Conservation (phyloP, 2,797 vertebrate genomes). For the Dipus sagitta region DNA sequence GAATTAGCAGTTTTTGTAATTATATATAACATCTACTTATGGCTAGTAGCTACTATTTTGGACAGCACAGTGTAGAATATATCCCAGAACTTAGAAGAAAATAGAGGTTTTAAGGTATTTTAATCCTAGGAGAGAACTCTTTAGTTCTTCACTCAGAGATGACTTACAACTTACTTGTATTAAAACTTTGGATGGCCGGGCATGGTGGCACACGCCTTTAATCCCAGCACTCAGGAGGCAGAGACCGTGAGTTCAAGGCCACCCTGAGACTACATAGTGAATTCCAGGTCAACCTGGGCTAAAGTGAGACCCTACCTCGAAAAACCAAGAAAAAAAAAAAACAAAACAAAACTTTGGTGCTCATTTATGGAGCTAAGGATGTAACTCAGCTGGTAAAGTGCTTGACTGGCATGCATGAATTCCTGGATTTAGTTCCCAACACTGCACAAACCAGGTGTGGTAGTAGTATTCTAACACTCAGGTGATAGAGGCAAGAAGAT, state of each 20-base stretch:
- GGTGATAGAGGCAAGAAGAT: neutral
- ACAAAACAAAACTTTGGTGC: conserved; percentile 32
- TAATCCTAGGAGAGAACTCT: neutral
- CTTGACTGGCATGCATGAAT: neutral
- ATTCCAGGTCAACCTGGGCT: too few species aligned
- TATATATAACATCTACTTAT: neutral
- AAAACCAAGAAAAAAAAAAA: too few species aligned
- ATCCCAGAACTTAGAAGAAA: neutral
- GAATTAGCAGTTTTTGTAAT: neutral
- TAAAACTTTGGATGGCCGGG: conserved; percentile 29
- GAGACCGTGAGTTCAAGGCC: too few species aligned
- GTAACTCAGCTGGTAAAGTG: neutral
- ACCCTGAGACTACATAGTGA: too few species aligned
- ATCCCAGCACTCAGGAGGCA: too few species aligned
- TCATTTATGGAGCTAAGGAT: neutral
- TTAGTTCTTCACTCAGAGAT: conserved; percentile 44
- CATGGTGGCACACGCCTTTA: too few species aligned
- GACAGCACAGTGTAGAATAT: neutral
- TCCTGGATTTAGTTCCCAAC: neutral
- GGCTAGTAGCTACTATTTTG: neutral
- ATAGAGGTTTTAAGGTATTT: conserved; percentile 37
- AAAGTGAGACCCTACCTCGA: too few species aligned
- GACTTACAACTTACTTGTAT: neutral
- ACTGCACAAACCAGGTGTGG: neutral
- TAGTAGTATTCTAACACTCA: neutral